Percentiles rank a stretch among this genome's conserved stretches.
Evolutionary conservation across 2,888 invertebrate species (phyloP).

Genomic region (Chelonus formosanus): DNA sequence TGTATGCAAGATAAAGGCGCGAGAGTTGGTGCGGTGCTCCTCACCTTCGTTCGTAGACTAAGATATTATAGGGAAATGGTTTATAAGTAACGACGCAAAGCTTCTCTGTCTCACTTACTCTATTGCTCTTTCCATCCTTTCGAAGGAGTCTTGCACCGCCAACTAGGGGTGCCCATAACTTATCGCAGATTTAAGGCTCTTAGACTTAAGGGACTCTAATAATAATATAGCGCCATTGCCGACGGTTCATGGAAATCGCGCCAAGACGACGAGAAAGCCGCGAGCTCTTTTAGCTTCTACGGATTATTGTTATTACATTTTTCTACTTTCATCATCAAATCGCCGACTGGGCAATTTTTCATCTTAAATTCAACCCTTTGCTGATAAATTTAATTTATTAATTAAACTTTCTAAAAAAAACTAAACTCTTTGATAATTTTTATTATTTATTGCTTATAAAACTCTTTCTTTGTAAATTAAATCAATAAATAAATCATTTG

Average conservation of each 20-base stretch:
- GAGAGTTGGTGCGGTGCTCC: conserved; percentile 49
- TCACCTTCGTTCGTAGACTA: conserved; percentile 55
- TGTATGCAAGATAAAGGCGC: conserved; percentile 65
- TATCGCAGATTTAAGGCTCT: conserved; percentile 67
- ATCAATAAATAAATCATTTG: no score
- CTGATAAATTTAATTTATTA: background rate
- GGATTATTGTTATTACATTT: conserved; percentile 35
- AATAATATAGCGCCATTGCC: conserved; percentile 65
- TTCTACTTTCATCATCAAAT: conserved; percentile 21
- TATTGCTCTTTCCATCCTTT: conserved; percentile 12
- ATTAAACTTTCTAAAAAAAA: background rate
- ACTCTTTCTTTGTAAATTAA: no score
- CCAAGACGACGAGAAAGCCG: conserved; percentile 37
- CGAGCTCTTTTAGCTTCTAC: conserved; percentile 15
- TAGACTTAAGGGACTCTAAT: conserved; percentile 66
- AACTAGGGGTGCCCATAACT: conserved; percentile 63
- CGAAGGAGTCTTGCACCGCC: conserved; percentile 36
- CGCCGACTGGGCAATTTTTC: conserved; percentile 16
- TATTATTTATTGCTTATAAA: no score
- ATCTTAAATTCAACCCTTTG: background rate
- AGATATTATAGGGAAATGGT: conserved; percentile 65
- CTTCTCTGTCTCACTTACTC: conserved; percentile 9
- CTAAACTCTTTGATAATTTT: no score
- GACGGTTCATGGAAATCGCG: conserved; percentile 58
- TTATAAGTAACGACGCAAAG: conserved; percentile 47